These are phyloP conservation scores for Todiramphus saurophagus DNA, from an alignment of 2,113 vertebrate genomes.

Conservation along the genomic window DNA sequence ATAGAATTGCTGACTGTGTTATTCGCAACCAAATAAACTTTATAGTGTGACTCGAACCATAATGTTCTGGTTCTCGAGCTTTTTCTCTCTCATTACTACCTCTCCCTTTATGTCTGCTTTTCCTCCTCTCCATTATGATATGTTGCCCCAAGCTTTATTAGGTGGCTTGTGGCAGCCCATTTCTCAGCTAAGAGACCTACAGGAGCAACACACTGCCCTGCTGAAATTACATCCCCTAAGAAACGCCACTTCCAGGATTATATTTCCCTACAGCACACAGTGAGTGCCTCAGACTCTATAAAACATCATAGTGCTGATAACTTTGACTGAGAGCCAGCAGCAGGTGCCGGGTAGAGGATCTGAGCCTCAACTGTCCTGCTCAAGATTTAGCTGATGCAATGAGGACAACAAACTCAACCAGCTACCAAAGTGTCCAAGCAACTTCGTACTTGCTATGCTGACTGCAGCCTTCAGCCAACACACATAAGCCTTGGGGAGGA, in stretches of 20 bases:
- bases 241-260: neutral
- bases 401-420: neutral
- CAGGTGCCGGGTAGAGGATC: rapidly evolving
- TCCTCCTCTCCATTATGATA: neutral
- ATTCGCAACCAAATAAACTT: slow-evolving; percentile 1
- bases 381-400: neutral
- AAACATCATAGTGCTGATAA: rapidly evolving
- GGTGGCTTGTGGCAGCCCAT: slow-evolving; percentile 7
- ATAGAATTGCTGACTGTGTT: neutral
- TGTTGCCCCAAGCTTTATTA: neutral
- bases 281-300: neutral
- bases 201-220: neutral
- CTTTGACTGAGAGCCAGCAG: neutral
- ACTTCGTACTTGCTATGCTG: neutral
- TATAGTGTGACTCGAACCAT: neutral
- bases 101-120: neutral
- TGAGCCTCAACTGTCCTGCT: neutral
- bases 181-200: slow-evolving; percentile 5
- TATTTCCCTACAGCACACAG: neutral
- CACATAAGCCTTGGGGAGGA: neutral
- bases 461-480: neutral
- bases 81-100: neutral
- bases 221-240: neutral
- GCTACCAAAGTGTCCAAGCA: neutral
- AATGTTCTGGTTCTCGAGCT: neutral